Base-by-base conservation (phyloP, 2,797 vertebrate species). In the Mionectes olivaceus region DNA sequence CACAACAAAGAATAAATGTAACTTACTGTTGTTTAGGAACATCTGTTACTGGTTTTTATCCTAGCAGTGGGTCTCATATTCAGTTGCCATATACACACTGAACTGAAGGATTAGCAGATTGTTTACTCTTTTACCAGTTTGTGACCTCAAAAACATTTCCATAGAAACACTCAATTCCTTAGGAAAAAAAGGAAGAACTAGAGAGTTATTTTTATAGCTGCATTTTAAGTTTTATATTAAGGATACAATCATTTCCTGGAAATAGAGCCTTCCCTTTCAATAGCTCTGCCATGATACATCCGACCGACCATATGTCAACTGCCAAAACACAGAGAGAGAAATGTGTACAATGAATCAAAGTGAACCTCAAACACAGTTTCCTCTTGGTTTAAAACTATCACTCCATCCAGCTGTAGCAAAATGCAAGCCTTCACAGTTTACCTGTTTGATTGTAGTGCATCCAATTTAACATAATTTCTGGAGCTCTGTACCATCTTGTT, bases 291-390 rank as follows among this genome's bases (percentile, higher is more conserved):
- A 99, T 99, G 95, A 99, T 99, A 97, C 99, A 99, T 65, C 99
- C 99, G 88, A 99, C 99, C 0, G 99, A 99, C 99, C 99, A 99
- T 96, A 99, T 99, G 96, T 99, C 99, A 97, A 99, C 99, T 99
- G 98, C 64, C 87, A 93, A 96, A 84, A 93, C 85, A 21, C 1
- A 78, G n/a, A 88, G 35, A 83, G 12, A 83, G 13, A 65, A 79
- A 73, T 6, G 30, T 8, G 7, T 59, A 85, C 0, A 3, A 53
- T 73, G 69, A 90, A 90, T 27, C 16, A 2, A 83, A 87, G 30
- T 28, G 33, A 84, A 64, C 27, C 30, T 83, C 74, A 57, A 91
- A 60, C 28, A 90, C 43, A 83, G 37, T 21, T 84, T 52, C 49
- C 35, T 57, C 64, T 82, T 23, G 7, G 32, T 84, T 95, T 87